These are phyloP conservation scores for Melanostigma gelatinosum DNA, from an alignment of 2,113 vertebrate species.

Conservation along the genomic window DNA sequence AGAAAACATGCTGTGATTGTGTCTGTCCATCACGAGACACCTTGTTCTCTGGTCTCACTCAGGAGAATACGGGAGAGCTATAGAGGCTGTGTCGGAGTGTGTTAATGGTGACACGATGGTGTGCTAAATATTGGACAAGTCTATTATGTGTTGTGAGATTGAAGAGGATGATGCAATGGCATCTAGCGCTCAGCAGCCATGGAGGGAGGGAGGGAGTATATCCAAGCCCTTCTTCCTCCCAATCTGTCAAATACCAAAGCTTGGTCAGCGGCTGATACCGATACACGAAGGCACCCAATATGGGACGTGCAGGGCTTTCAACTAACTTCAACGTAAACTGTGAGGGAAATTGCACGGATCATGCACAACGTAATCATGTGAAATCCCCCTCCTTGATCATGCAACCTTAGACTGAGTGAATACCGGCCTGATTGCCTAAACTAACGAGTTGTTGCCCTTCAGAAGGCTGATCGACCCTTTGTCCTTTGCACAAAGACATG, in stretches of 20 bases:
- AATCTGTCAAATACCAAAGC: not conserved
- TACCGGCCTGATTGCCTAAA: not conserved
- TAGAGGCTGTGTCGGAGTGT: constrained; percentile 21
- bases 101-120: constrained; percentile 50
- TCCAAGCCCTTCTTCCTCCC: not conserved
- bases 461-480: not conserved
- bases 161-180: constrained; percentile 38
- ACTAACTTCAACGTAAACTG: not conserved
- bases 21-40: constrained; percentile 67
- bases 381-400: not conserved
- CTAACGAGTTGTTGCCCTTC: not conserved
- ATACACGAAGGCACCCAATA: not conserved
- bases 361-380: not conserved
- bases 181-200: constrained; percentile 11
- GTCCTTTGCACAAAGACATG: no score
- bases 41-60: constrained; percentile 53
- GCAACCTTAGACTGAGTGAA: not conserved
- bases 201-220: not conserved
- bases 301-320: not conserved
- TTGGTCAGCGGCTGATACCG: not conserved
- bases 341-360: no score
- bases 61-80: constrained; percentile 22
- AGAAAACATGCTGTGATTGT: constrained; percentile 64
- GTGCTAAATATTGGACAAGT: constrained; percentile 57
- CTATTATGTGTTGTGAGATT: constrained; percentile 50